These are phyloP conservation scores for Drosophila subquinaria DNA, from an alignment of 2,888 invertebrate species.

Conservation along the genomic window DNA sequence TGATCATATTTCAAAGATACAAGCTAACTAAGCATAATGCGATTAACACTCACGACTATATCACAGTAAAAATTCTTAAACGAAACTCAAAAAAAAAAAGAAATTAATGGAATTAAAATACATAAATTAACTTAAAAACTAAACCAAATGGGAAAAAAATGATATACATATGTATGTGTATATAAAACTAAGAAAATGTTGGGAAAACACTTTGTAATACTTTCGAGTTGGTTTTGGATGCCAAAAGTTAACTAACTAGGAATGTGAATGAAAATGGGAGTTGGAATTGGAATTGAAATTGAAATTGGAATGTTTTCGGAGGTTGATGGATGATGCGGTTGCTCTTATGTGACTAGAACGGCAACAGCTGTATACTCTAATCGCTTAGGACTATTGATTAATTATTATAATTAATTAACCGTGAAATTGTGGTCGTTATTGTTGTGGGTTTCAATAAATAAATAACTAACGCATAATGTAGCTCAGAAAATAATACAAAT, in stretches of 20 bases:
- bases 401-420: slow-evolving; percentile 2
- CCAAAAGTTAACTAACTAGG: slow-evolving; percentile 24
- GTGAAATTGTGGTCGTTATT: background rate
- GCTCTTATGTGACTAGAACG: slow-evolving; percentile 74
- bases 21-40: slow-evolving; percentile 64
- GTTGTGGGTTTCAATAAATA: slow-evolving; percentile 32
- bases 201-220: slow-evolving; percentile 44
- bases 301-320: slow-evolving; percentile 6
- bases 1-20: slow-evolving; percentile 31
- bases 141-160: slow-evolving; percentile 17
- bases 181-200: background rate
- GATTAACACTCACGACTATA: slow-evolving; percentile 64
- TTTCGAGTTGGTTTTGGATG: slow-evolving; percentile 53
- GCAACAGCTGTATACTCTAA: slow-evolving; percentile 2
- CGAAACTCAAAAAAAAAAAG: slow-evolving; percentile 24
- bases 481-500: slow-evolving; percentile 3
- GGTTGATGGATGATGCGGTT: slow-evolving; percentile 32
- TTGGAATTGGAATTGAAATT: background rate
- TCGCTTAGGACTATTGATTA: slow-evolving; percentile 9
- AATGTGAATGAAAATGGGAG: background rate
- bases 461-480: slow-evolving; percentile 14
- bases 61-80: slow-evolving; percentile 59
- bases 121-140: slow-evolving; percentile 43
- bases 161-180: background rate
- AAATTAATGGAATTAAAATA: slow-evolving; percentile 7